Evolutionary conservation across 2,113 vertebrate species (phyloP).

Genomic region (Bos indicus): DNA sequence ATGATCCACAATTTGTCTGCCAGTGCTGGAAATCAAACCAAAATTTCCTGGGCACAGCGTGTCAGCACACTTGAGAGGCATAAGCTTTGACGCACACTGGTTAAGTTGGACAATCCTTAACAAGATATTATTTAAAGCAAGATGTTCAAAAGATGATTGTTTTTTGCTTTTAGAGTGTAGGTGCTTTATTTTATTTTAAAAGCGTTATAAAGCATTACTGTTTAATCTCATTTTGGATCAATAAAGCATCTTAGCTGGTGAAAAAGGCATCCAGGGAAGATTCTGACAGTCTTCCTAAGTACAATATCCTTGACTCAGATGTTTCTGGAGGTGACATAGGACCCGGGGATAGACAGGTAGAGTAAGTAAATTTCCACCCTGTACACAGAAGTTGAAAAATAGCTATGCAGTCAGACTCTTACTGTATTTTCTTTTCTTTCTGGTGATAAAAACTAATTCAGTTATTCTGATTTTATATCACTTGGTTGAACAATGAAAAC

Average conservation of each 20-base stretch:
- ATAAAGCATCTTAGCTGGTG: constrained; percentile 16
- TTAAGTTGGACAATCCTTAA: not conserved
- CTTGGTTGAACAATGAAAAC: not conserved
- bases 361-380: not conserved
- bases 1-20: constrained; percentile 61
- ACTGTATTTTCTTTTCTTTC: constrained; percentile 23
- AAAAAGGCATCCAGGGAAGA: not conserved
- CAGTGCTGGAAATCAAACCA: constrained; percentile 33
- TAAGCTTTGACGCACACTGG: not conserved
- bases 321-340: constrained; percentile 23
- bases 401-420: not conserved
- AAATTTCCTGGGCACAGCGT: not conserved
- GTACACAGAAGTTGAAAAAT: not conserved
- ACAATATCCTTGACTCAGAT: not conserved
- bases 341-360: not conserved
- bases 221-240: constrained; percentile 12
- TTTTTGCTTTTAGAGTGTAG: not conserved
- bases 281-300: not conserved
- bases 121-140: constrained; percentile 40
- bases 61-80: not conserved
- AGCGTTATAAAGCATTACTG: constrained; percentile 17
- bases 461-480: constrained; percentile 34
- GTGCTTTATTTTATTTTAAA: constrained; percentile 50
- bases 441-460: not conserved
- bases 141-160: not conserved